A percentile compares a stretch with the other conserved stretches of the same genome.
Evolutionary conservation across 1,140 invertebrate species (phyloP).

Genomic region (Bathynomus jamesi): DNA sequence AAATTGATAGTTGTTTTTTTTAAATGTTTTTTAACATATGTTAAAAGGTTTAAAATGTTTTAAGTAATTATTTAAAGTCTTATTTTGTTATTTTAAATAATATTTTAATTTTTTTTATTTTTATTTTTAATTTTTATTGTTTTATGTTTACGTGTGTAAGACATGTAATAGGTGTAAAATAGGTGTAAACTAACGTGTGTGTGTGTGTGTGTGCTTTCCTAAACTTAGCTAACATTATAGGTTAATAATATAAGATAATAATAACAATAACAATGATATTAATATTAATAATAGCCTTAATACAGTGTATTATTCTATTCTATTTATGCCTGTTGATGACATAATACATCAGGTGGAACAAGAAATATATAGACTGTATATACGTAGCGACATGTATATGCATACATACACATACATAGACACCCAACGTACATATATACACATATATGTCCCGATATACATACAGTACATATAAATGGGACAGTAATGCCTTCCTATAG

Average conservation of each 20-base stretch:
- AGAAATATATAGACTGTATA: not conserved
- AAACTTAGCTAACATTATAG: no score
- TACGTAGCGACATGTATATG: not conserved
- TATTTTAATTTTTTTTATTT: not conserved
- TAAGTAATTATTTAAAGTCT: no score
- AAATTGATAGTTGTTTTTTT: not conserved
- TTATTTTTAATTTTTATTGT: not conserved
- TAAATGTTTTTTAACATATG: not conserved
- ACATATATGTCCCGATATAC: no score
- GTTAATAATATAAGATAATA: not conserved
- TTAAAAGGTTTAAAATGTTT: not conserved
- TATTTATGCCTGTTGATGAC: no score
- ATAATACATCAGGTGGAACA: no score
- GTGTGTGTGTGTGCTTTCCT: no score
- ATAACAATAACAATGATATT: not conserved
- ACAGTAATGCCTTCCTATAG: no score
- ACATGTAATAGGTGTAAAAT: no score
- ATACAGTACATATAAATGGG: no score
- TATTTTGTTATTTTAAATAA: not conserved
- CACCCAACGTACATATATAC: not conserved
- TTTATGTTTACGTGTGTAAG: not conserved
- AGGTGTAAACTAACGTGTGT: no score
- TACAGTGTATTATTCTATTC: no score
- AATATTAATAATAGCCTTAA: not conserved
- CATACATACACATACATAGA: not conserved